phyloP scores from a whole-genome alignment of 2,888 invertebrate genomes.

The Drosophila fungiperda region DNA sequence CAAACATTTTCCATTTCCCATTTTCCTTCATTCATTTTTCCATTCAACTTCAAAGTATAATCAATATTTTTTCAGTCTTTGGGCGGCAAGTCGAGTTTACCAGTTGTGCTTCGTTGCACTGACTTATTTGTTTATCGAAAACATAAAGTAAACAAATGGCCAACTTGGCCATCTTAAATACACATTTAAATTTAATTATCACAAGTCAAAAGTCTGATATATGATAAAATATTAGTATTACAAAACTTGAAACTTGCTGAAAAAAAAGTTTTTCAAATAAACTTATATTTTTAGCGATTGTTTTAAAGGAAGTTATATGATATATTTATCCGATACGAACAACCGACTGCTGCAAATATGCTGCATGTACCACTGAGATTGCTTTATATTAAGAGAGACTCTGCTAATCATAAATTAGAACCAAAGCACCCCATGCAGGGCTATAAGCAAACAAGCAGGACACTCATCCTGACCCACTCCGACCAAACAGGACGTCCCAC shows the following conservation, averaged over 20 bases:
- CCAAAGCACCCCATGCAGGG: background rate
- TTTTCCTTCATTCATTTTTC: conserved; percentile 65
- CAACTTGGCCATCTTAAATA: background rate
- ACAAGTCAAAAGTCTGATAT: background rate
- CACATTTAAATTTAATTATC: background rate
- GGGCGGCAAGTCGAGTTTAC: background rate
- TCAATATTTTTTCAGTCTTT: background rate
- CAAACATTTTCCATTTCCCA: conserved; percentile 63
- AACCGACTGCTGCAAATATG: background rate
- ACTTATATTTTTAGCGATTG: background rate
- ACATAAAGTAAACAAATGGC: background rate
- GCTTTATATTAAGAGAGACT: background rate
- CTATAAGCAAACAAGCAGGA: background rate
- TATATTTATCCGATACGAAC: too few species aligned
- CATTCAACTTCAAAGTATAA: conserved; percentile 1
- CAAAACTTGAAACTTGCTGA: background rate
- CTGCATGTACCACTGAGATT: background rate
- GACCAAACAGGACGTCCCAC: conserved; percentile 21
- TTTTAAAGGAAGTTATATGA: background rate
- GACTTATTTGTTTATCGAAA: background rate
- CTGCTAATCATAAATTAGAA: background rate
- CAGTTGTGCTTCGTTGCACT: conserved; percentile 1
- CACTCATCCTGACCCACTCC: background rate
- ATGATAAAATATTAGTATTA: background rate
- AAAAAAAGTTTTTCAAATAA: background rate